Evolutionary conservation across 2,888 invertebrate genomes (phyloP), one percentile per base, ranked within the genome.

Genomic region (Cyclophora albipunctata): DNA sequence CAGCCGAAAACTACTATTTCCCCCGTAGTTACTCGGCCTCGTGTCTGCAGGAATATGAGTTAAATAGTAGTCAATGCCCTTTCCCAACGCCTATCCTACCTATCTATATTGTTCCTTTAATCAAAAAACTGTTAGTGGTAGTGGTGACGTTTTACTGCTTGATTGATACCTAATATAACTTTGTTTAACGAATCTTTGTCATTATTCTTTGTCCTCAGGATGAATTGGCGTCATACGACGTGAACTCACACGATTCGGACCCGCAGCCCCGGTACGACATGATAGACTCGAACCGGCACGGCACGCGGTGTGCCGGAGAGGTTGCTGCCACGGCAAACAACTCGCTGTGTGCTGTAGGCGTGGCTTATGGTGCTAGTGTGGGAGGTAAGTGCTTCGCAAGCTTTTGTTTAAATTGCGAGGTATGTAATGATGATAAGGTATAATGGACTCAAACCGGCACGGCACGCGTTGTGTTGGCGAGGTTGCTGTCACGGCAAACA

Each of bases 281-380:
- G 90, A 94, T 96, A 49, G 98, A 99, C 87, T 98, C 98, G 52
- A 99, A 99, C 85, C 92, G 97, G 34, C 97, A 96, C 76, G 96
- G 96, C 3, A 99, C 98, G 3, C 90, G 98, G 50, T 98, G 98
- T 81, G 98, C 98, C 2, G 98, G 98, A 0, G 98, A 99, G 83
- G 99, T 99, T 5, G 98, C 99, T 0, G 98, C 98, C 3, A 95
- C 96, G 35, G 98, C 97, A 48, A 98, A 99, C 84, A 99, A 99
- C 86, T 94, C 95, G 35, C 91, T 98, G 40, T 99, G 99, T 80
- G 96, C 97, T 44, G 96, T 99, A 4, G 99, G 99, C 33, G 96
- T 99, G 43, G 99, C 99, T 0, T 98, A 93, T 75, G 96, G 96
- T 48, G 98, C 99, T 46, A 95, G 94, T 69, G 98, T 99, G 64